Base-by-base conservation (phyloP, 2,888 invertebrate species). In the Drosophila kanekoi region DNA sequence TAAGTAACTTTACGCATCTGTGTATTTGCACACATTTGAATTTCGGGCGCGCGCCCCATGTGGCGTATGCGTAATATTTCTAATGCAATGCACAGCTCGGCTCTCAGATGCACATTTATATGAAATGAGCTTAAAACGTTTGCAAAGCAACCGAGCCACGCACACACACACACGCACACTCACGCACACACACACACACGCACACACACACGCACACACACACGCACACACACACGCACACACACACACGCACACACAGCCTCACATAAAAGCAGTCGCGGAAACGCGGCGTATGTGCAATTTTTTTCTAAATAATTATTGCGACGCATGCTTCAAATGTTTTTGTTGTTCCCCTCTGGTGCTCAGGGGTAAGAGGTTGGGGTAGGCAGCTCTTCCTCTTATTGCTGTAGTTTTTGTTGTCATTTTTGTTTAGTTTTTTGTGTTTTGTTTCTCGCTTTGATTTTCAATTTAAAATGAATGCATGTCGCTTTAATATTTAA, bases 281-380 rank as follows among this genome's bases (percentile, higher is more conserved):
- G 61, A 60, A 65, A 68, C 73, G 58, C 32, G 62, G 64, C 85
- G 82, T 76, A 82, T 85, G 70, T 38, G 66, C 72, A 81, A 84
- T 78, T 72, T 67, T 67, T 54, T 74, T 62, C 45, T 10, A 16
- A 41, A 60, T 76, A 82, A 79, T 81, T 84, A 79, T 40, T 73
- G 60, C 63, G 38, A 63, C 64, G 53, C 58, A 65, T 67, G 59
- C 79, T 63, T 71, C 59, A 67, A 59, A 53, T 72, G 72, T 76
- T 49, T 8, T 28, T 8, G 23, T 28, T 28, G 28, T 8, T 28
- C 28, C 28, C 28, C 28, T 18, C 6, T 28, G 28, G 28, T 28
- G 28, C 28, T 8, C 8, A 28, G 28, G 28, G 28, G 28, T 28
- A 28, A 28, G 28, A 28, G 28, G 0, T 28, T 28, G 8, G 8